Conservation (phyloP, 2,797 vertebrate species). For the Gobionotothen gibberifrons region DNA sequence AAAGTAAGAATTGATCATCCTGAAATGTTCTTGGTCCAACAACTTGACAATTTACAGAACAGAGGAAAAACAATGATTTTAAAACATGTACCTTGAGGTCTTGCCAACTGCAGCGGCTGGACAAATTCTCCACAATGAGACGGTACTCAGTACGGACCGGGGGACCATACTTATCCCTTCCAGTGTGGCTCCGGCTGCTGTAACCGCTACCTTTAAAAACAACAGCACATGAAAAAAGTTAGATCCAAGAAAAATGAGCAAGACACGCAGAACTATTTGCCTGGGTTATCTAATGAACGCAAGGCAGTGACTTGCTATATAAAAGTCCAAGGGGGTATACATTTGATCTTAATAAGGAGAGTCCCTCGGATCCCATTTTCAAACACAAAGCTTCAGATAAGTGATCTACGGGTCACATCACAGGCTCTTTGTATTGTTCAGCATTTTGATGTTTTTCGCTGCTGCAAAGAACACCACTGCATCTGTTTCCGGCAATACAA, state of each 20-base stretch:
- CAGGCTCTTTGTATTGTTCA: slow-evolving; percentile 62
- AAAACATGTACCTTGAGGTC: slow-evolving; percentile 90
- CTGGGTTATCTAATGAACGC: slow-evolving; percentile 52
- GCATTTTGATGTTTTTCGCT: slow-evolving; percentile 61
- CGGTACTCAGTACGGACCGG: slow-evolving; percentile 97
- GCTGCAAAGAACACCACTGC: slow-evolving; percentile 81
- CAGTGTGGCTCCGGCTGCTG: slow-evolving; percentile 92
- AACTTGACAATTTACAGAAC: not conserved
- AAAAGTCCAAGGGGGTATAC: slow-evolving; percentile 50
- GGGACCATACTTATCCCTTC: slow-evolving; percentile 95
- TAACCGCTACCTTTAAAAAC: slow-evolving; percentile 84
- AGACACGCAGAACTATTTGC: slow-evolving; percentile 45
- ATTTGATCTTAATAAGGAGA: slow-evolving; percentile 40
- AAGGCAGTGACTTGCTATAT: slow-evolving; percentile 54
- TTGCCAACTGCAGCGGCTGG: slow-evolving; percentile 98
- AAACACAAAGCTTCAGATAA: slow-evolving; percentile 64
- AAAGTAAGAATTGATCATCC: too few species aligned
- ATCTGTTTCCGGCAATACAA: slow-evolving; percentile 71
- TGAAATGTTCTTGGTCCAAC: not conserved
- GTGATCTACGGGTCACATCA: slow-evolving; percentile 60
- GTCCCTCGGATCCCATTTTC: slow-evolving; percentile 61
- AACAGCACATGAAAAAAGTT: slow-evolving; percentile 71
- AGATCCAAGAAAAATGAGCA: slow-evolving; percentile 68
- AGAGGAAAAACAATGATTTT: not conserved
- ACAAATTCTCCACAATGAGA: slow-evolving; percentile 96